Base-by-base conservation (phyloP, 2,113 vertebrate genomes). In the Clupea harengus region DNA sequence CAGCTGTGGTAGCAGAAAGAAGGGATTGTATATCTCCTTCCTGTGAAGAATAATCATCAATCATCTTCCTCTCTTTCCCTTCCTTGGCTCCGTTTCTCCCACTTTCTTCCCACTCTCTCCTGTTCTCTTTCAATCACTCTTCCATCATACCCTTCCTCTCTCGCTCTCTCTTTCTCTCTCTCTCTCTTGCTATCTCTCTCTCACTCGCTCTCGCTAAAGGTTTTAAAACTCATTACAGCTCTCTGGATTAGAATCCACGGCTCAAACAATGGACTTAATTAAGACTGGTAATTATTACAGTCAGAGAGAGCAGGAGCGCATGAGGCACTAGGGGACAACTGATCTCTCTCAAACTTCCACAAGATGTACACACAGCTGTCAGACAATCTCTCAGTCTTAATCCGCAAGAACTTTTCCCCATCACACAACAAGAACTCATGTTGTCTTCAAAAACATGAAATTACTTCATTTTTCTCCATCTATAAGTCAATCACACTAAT, bases 161-260 rank as follows among this genome's bases (percentile, higher is more conserved):
- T 22, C n/a, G 10, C 45, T 82, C 18, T 1, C 81, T 45, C 44
- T 17, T 22, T 18, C 78, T 81, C 54, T 83, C 49, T 47, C 50
- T 2, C 81, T 86, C 44, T 49, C 83, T 11, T 75, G 39, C 25
- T 44, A 85, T 81, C 81, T 85, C 81, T 81, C 72, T 54, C 45
- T 64, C 60, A 22, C 85, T 47, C 82, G 49, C 81, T 78, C 52
- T 88, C 64, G 81, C 78, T 86, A 85, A 87, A 90, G 89, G 87
- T 90, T 90, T 89, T 86, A 89, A 90, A 90, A 87, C 89, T 90
- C 89, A 90, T 90, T 90, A 90, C 88, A 84, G 85, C 88, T 89
- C 87, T 82, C 88, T 85, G 32, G 86, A 90, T 90, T 90, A 89
- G 89, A 90, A 87, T 85, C 85, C 86, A 82, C 75, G 84, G 84